Evolutionary conservation across 2,113 vertebrate genomes (phyloP).

Genomic region (Indicator maculatus): DNA sequence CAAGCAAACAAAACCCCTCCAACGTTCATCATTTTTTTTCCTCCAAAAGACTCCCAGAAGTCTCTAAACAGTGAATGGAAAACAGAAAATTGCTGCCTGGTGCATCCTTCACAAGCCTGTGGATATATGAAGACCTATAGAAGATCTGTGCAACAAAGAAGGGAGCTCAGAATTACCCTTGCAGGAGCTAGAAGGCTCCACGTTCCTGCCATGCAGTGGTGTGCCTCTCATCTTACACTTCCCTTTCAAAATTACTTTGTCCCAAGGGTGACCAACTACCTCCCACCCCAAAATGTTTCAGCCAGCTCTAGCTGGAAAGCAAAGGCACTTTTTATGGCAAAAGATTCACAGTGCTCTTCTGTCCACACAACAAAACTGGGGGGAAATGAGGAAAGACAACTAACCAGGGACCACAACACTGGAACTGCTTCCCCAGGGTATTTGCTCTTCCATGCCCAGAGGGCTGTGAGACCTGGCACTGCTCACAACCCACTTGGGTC

Average conservation of each 20-base stretch:
- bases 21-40: fast-evolving
- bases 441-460: neutral
- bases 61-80: neutral
- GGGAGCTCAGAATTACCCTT: neutral
- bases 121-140: neutral
- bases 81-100: neutral
- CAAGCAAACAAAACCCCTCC: no score
- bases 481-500: neutral
- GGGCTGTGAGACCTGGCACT: neutral
- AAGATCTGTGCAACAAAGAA: neutral
- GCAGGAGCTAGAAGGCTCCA: neutral
- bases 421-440: neutral
- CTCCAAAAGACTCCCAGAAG: neutral
- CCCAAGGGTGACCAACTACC: neutral
- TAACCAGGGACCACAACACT: neutral
- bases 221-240: neutral
- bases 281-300: neutral
- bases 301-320: neutral
- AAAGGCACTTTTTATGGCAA: neutral
- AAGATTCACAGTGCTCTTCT: neutral
- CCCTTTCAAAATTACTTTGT: neutral
- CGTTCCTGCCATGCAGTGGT: neutral
- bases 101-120: neutral
- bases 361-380: neutral
- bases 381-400: neutral